These are phyloP conservation scores for Argyra leucocephala DNA, from an alignment of 2,888 invertebrate species.

Conservation along the genomic window DNA sequence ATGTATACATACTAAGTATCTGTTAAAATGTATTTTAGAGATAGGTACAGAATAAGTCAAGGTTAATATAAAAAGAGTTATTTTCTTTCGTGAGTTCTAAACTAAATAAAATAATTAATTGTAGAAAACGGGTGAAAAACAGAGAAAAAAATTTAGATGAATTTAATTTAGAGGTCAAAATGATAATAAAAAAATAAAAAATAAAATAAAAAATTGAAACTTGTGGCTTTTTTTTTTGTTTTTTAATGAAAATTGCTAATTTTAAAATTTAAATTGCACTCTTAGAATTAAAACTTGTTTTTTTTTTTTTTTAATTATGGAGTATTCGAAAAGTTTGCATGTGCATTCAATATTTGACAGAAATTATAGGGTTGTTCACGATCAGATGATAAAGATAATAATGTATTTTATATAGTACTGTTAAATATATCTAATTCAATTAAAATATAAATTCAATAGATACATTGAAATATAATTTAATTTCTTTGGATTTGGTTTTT, in stretches of 20 bases:
- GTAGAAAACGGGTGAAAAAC: too few relatives aligned
- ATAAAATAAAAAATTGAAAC: neutral
- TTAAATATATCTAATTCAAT: too few relatives aligned
- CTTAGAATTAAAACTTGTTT: neutral
- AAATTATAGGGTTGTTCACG: too few relatives aligned
- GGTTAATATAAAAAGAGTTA: conserved; percentile 1
- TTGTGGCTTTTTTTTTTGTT: neutral
- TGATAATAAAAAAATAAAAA: neutral
- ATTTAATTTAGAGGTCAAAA: neutral
- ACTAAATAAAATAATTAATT: neutral
- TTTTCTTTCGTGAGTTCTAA: neutral
- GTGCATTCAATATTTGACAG: too few relatives aligned
- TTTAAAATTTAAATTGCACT: neutral
- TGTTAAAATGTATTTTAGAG: neutral
- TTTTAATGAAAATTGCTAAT: neutral
- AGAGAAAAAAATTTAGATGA: too few relatives aligned
- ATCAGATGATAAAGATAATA: too few relatives aligned
- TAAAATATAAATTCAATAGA: too few relatives aligned
- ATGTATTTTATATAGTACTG: too few relatives aligned
- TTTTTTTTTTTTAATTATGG: too few relatives aligned
- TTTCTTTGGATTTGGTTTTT: too few relatives aligned
- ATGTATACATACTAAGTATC: neutral
- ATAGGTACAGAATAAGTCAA: neutral
- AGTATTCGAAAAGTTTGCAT: too few relatives aligned
- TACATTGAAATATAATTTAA: too few relatives aligned